phyloP scores from a whole-genome alignment of 2,113 vertebrate genomes.

The Calidris pugnax region DNA sequence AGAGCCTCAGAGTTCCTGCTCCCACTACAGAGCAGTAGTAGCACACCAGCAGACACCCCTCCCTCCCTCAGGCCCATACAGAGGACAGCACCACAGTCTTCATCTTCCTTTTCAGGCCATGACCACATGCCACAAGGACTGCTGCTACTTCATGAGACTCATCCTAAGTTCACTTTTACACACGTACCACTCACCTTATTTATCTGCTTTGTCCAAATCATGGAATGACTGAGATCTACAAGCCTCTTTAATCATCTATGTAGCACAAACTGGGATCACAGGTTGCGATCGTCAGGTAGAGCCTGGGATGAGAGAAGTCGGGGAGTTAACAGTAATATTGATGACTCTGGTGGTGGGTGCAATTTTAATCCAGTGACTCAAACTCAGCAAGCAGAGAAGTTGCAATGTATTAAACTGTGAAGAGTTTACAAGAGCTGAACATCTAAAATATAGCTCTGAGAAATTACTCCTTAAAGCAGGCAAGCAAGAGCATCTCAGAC shows the following conservation, averaged over 20 bases:
- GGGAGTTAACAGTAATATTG: not conserved
- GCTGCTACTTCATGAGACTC: not conserved
- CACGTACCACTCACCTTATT: not conserved
- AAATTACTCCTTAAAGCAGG: conserved; percentile 73
- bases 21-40: accelerated
- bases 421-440: conserved; percentile 46
- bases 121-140: not conserved
- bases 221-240: not conserved
- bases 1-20: not conserved
- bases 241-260: not conserved
- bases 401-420: conserved; percentile 49
- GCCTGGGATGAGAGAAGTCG: not conserved
- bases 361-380: conserved; percentile 36
- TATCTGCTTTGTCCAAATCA: not conserved
- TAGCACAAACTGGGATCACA: not conserved
- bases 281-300: not conserved
- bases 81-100: not conserved
- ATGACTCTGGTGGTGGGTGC: not conserved
- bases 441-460: conserved; percentile 38
- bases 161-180: not conserved
- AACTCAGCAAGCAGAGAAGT: conserved; percentile 26
- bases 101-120: not conserved
- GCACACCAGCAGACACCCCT: not conserved
- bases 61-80: not conserved
- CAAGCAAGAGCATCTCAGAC: conserved; percentile 60